Evolutionary conservation across 1,140 invertebrate species (phyloP), one percentile per base, ranked within the genome.

Genomic region (Pantala flavescens): DNA sequence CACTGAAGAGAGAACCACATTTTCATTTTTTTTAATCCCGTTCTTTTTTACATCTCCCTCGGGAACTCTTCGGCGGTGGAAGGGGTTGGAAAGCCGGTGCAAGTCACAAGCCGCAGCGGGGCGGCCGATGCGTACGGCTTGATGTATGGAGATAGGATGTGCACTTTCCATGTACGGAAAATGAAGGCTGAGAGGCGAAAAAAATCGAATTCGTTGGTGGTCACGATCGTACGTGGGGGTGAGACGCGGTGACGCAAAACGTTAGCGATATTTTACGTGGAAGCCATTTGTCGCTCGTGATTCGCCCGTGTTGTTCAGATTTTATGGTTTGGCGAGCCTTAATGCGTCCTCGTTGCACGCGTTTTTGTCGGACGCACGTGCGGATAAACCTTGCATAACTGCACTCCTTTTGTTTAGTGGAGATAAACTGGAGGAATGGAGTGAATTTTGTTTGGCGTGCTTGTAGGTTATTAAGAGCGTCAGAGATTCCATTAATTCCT

Each of bases 111-210:
- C 12, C 49, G 12, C 49, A 63, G 49, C 49, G 12, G 49, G 49
- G 49, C n/a, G 49, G 49, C 49, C 3, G 12, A 63, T 7, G 49
- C 12, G 49, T 63, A 63, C 49, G 49, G 49, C 49, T 63, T 63
- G 49, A 63, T 63, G 49, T 63, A 63, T 63, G n/a, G 49, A 63
- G 49, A 63, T 63, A 63, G 49, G 49, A 63, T 63, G 49, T 63
- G 49, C 49, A 63, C 49, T 63, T 63, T 63, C 49, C 49, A 63
- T 63, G 49, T 63, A 63, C 12, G 49, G 49, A 63, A 63, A 63
- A 63, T 63, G 49, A 63, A 21, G 49, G 49, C 49, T 63, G 49
- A 19, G 14, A 63, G 49, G n/a, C 49, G n/a, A 63, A 63, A 63
- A 63, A 21, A 21, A 63, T 36, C 28, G 49, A 63, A 63, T 63